Evolutionary conservation across 35 echinoderm and acorn worm genomes (phyloP).

Genomic region (Patiria miniata): DNA sequence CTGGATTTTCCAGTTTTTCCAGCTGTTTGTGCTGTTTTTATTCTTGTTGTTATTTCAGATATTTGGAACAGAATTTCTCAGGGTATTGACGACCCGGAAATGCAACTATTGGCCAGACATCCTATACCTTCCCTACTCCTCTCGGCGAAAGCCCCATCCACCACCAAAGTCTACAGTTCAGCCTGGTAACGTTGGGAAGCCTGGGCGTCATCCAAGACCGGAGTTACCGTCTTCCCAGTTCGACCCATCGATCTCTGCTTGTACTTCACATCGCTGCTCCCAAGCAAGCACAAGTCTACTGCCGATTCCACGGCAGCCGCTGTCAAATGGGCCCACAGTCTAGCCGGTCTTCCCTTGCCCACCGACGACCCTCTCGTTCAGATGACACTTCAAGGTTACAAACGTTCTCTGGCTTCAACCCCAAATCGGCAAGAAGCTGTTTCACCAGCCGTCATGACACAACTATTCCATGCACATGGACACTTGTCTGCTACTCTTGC

Average conservation of each 20-base stretch:
- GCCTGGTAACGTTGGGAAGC: not conserved
- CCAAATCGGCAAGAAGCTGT: not conserved
- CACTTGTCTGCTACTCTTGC: not conserved
- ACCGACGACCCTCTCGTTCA: slow-evolving; percentile 34
- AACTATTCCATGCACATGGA: not conserved
- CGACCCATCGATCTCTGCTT: not conserved
- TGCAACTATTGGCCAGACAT: not conserved
- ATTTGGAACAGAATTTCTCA: not conserved
- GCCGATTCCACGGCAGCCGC: slow-evolving; percentile 2
- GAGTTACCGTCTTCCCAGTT: not conserved
- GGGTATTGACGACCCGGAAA: not conserved
- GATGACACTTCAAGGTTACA: slow-evolving; percentile 16
- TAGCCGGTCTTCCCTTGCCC: slow-evolving; percentile 37
- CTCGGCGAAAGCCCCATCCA: not conserved
- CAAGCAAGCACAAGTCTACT: not conserved
- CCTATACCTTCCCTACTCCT: not conserved
- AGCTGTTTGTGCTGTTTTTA: not conserved
- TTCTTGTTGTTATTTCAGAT: slow-evolving; percentile 33
- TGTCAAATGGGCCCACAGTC: slow-evolving; percentile 25
- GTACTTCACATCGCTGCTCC: not conserved
- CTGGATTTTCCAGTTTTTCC: not conserved
- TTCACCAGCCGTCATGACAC: not conserved
- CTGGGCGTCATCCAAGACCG: slow-evolving; percentile 33
- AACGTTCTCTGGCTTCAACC: not conserved
- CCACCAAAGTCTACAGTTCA: not conserved